Evolutionary conservation across 2,888 invertebrate species (phyloP).

Genomic region (Agrotis puta): DNA sequence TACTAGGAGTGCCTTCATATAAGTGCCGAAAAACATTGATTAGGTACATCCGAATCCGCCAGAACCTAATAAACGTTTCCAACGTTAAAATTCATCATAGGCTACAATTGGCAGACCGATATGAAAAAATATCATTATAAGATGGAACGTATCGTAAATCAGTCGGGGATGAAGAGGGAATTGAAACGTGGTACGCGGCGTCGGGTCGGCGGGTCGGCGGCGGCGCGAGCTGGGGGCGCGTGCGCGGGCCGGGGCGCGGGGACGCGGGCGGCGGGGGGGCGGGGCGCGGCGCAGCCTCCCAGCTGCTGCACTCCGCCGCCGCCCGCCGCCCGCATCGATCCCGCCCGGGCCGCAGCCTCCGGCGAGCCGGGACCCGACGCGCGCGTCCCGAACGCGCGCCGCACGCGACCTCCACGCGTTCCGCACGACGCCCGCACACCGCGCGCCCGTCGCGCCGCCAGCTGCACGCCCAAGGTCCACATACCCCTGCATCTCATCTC

Average conservation of each 20-base stretch:
- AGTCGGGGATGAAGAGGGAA: slow-evolving; percentile 83
- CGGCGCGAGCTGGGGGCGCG: slow-evolving; percentile 69
- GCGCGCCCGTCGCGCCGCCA: slow-evolving; percentile 72
- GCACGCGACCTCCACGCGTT: slow-evolving; percentile 78
- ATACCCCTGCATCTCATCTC: slow-evolving; percentile 83
- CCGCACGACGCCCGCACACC: slow-evolving; percentile 77
- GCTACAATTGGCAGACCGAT: slow-evolving; percentile 51
- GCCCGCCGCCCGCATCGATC: slow-evolving; percentile 90
- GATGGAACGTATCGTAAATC: slow-evolving; percentile 81
- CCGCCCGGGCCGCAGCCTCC: slow-evolving; percentile 85
- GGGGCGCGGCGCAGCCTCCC: slow-evolving; percentile 87
- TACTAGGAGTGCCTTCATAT: slow-evolving; percentile 27
- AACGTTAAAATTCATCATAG: slow-evolving; percentile 53
- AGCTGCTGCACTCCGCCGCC: slow-evolving; percentile 89
- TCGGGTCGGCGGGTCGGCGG: slow-evolving; percentile 64
- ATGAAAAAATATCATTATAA: slow-evolving; percentile 70
- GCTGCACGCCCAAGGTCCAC: slow-evolving; percentile 76
- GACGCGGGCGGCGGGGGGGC: slow-evolving; percentile 65
- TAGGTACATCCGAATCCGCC: slow-evolving; percentile 19
- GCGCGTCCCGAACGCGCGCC: slow-evolving; percentile 79
- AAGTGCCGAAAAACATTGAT: slow-evolving; percentile 21
- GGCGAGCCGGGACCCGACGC: slow-evolving; percentile 79
- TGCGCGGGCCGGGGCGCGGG: slow-evolving; percentile 63
- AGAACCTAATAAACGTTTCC: slow-evolving; percentile 35
- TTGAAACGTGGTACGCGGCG: slow-evolving; percentile 81